Evolutionary conservation across 2,888 invertebrate species (phyloP), one percentile per base, ranked within the genome.

Genomic region (Chloromyia formosa): DNA sequence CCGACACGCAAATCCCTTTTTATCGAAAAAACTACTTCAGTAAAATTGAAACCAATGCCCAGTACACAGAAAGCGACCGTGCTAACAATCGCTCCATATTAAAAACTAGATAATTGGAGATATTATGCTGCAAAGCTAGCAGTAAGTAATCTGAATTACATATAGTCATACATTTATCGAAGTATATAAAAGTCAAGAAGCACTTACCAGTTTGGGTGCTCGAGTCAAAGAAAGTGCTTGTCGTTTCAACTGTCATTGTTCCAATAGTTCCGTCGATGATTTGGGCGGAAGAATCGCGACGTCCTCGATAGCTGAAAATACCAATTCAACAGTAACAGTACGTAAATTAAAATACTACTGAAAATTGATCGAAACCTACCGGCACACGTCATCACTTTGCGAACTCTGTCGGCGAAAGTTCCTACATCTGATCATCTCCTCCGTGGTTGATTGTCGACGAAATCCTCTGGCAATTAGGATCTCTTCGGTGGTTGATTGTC

Each of bases 181-280:
- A n/a, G n/a, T n/a, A n/a, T n/a, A n/a, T n/a, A n/a, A n/a, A n/a
- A n/a, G n/a, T n/a, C n/a, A n/a, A n/a, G 7, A 35, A 69, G n/a
- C 3, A 87, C 93, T 92, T 82, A 95, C 95, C 95, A 83, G 95
- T 95, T 87, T 95, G 95, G 27, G 95, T 95, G 84, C 95, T 94
- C 79, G 94, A 94, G 86, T 95, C 95, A 83, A 95, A 95, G 85
- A 95, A 94, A 0, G 95, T 95, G 85, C 94, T 94, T 3, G 95
- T 94, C 1, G 95, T 95, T 85, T 96, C 95, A 27, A 95, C 94
- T 0, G 95, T 95, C 96, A 96, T 96, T 49, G 95, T 93, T 40
- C 93, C 94, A 78, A 95, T 91, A 27, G 95, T 96, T 16, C 96
- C 96, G 82, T 96, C 95, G 73, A 94, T 91, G 81, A 96, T 96